Percentiles rank a stretch among this genome's conserved stretches.
These are phyloP conservation scores for Paraplagusia blochii DNA, from an alignment of 2,113 vertebrate species.

Conservation along the genomic window DNA sequence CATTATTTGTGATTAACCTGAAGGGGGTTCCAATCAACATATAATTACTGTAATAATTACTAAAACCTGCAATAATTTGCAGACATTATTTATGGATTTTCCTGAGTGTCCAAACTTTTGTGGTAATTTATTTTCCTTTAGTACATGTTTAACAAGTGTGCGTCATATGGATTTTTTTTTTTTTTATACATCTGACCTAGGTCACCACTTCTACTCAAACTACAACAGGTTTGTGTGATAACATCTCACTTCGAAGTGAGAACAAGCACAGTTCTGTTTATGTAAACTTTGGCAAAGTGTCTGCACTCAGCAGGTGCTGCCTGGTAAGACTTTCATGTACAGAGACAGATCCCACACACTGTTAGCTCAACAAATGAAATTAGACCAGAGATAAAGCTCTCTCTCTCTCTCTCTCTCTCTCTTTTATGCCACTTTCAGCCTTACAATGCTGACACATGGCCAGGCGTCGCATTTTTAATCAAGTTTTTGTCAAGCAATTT, in stretches of 20 bases:
- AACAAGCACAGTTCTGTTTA: conserved; percentile 10
- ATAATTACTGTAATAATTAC: too few species aligned
- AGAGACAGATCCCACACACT: conserved; percentile 19
- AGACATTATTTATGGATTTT: too few species aligned
- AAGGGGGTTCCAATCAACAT: too few species aligned
- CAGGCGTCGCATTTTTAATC: too few species aligned
- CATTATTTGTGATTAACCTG: too few species aligned
- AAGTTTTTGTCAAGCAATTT: too few species aligned
- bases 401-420: not conserved
- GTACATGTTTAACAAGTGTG: conserved; percentile 31
- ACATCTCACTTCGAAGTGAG: too few species aligned
- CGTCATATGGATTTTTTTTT: conserved; percentile 13
- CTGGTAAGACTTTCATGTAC: not conserved
- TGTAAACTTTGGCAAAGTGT: not conserved
- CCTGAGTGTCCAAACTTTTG: too few species aligned
- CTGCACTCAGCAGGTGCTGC: conserved; percentile 4
- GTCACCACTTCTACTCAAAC: conserved; percentile 21
- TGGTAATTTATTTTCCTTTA: conserved; percentile 10
- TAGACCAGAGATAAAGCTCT: conserved; percentile 27
- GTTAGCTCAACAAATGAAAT: conserved; percentile 38
- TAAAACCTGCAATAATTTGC: too few species aligned
- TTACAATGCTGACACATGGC: too few species aligned
- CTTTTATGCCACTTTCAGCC: too few species aligned
- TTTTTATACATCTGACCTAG: conserved; percentile 26
- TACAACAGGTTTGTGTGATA: not conserved